A percentile compares a stretch with the other conserved stretches of the same genome.
Evolutionary conservation across 2,888 invertebrate genomes (phyloP).

Genomic region (Drosophila yooni): DNA sequence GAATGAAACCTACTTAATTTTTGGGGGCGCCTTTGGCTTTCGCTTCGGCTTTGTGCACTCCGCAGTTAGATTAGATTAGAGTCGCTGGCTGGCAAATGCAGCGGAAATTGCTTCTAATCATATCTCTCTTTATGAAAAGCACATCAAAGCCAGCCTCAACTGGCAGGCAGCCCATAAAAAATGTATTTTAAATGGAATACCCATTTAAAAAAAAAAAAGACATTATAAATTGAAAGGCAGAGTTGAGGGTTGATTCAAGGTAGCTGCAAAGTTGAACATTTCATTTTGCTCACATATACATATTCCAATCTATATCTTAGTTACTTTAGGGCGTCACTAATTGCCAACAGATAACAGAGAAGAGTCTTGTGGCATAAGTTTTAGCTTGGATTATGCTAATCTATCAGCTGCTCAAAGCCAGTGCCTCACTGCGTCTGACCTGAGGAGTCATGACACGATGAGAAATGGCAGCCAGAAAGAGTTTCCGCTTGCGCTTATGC

Average conservation of each 20-base stretch:
- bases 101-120: conserved; percentile 42
- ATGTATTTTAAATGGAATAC: neutral
- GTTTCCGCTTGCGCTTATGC: conserved; percentile 28
- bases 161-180: neutral
- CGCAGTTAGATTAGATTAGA: conserved; percentile 60
- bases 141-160: conserved; percentile 44
- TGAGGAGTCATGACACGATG: conserved; percentile 47
- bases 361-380: conserved; percentile 6
- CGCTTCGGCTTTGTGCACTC: conserved; percentile 58
- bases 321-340: conserved; percentile 24
- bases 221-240: neutral
- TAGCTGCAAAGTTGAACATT: neutral
- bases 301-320: conserved; percentile 1
- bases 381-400: conserved; percentile 44
- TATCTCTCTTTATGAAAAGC: conserved; percentile 19
- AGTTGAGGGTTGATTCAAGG: neutral
- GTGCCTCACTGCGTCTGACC: conserved; percentile 11
- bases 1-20: conserved; percentile 53
- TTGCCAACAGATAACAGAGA: conserved; percentile 17
- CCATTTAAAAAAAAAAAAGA: neutral
- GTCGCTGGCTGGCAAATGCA: conserved; percentile 27
- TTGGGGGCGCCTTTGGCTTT: conserved; percentile 39
- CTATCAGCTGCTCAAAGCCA: conserved; percentile 32
- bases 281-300: neutral
- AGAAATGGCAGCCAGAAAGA: conserved; percentile 46